These are phyloP conservation scores for Torymus auratus DNA, from an alignment of 2,888 invertebrate species.

Conservation along the genomic window DNA sequence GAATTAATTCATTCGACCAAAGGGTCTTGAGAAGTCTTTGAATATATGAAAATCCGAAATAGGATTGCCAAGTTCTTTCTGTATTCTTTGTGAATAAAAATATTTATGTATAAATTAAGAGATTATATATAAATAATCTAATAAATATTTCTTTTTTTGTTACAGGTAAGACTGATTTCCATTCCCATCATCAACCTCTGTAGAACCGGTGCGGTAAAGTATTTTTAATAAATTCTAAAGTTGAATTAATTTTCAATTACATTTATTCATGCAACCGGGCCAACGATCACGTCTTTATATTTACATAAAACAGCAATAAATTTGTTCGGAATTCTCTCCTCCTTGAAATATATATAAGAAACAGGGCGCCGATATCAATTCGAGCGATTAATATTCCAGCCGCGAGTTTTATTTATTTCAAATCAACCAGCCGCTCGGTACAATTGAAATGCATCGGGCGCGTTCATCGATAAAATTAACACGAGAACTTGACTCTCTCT, in stretches of 20 bases:
- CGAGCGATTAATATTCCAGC: conserved; percentile 20
- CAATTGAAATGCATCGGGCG: conserved; percentile 16
- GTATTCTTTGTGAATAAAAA: no score
- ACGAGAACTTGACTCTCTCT: not conserved
- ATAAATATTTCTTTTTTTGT: conserved; percentile 32
- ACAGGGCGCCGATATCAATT: no score
- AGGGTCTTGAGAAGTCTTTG: no score
- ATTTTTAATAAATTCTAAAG: conserved; percentile 8
- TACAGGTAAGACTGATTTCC: conserved; percentile 32
- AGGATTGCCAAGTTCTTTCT: no score
- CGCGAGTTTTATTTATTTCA: not conserved
- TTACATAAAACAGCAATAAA: not conserved
- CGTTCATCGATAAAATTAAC: conserved; percentile 15
- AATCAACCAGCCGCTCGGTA: not conserved
- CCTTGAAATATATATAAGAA: not conserved
- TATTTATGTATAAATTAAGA: not conserved
- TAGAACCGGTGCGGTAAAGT: not conserved
- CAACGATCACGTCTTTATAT: not conserved
- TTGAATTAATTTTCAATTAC: not conserved
- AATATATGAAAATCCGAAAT: no score
- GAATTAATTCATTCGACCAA: not conserved
- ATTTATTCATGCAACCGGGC: not conserved
- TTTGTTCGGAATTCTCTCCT: not conserved
- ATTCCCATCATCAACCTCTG: not conserved
- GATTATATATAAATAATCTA: conserved; percentile 4